Percentiles rank a stretch among this genome's conserved stretches.
Evolutionary conservation across 92 coral and sea anemone genomes (phyloP).

Genomic region (Porites evermanni): DNA sequence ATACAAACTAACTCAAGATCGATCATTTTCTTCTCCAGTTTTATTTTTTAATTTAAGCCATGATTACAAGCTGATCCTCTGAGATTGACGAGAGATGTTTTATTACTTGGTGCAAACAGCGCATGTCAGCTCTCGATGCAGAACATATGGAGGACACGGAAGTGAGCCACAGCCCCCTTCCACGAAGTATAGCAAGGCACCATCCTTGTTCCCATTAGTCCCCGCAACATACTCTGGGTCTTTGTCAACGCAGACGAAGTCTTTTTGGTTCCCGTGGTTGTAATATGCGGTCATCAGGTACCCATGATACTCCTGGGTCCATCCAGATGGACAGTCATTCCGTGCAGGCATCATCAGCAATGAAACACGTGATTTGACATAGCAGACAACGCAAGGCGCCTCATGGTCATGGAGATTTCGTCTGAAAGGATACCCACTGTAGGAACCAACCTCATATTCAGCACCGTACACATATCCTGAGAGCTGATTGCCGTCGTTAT

Average conservation of each 20-base stretch:
- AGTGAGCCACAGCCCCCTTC: too few relatives aligned
- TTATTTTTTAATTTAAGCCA: too few relatives aligned
- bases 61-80: too few relatives aligned
- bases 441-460: slow-evolving; percentile 49
- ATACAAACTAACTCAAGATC: too few relatives aligned
- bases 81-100: too few relatives aligned
- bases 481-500: slow-evolving; percentile 48
- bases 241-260: slow-evolving; percentile 69
- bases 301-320: slow-evolving; percentile 82
- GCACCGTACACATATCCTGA: slow-evolving; percentile 53
- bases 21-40: too few relatives aligned
- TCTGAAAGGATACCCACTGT: background rate
- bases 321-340: slow-evolving; percentile 74
- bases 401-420: too few relatives aligned
- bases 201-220: too few relatives aligned
- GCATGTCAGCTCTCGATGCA: too few relatives aligned
- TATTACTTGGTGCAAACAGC: slow-evolving; percentile 14
- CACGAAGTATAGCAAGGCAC: background rate
- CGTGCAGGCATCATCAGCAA: slow-evolving; percentile 74
- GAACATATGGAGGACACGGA: too few relatives aligned
- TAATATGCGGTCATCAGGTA: slow-evolving; percentile 69
- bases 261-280: slow-evolving; percentile 44
- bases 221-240: slow-evolving; percentile 51
- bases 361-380: slow-evolving; percentile 65
- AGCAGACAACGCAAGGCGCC: slow-evolving; percentile 35